Percentiles rank a stretch among this genome's conserved stretches.
phyloP scores from a whole-genome alignment of 2,888 invertebrate genomes.

The Acanthopleura granulata region DNA sequence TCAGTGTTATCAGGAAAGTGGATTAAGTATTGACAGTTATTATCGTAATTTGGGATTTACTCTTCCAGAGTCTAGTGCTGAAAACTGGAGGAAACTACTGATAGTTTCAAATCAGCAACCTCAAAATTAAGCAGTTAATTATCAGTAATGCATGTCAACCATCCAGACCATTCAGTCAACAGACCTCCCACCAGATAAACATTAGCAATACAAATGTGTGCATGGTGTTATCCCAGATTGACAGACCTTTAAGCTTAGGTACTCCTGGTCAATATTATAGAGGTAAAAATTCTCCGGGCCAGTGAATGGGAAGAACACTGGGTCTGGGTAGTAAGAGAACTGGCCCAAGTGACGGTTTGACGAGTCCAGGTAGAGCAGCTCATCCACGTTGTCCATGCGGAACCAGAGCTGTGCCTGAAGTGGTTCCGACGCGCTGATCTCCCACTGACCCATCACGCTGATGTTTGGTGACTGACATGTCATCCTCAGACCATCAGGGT shows the following conservation, averaged over 20 bases:
- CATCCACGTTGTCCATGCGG: slow-evolving; percentile 64
- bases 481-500: slow-evolving; percentile 38
- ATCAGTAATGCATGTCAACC: too few relatives aligned
- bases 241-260: not conserved
- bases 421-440: slow-evolving; percentile 27
- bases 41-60: too few relatives aligned
- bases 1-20: too few relatives aligned
- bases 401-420: slow-evolving; percentile 51
- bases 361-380: slow-evolving; percentile 38
- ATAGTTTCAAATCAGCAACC: too few relatives aligned
- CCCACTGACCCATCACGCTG: slow-evolving; percentile 24
- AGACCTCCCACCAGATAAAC: too few relatives aligned
- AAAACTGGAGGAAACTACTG: too few relatives aligned
- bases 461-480: slow-evolving; percentile 56
- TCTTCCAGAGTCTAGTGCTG: too few relatives aligned
- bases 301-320: slow-evolving; percentile 46
- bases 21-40: too few relatives aligned
- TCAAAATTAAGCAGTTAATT: too few relatives aligned
- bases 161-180: too few relatives aligned
- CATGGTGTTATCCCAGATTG: too few relatives aligned
- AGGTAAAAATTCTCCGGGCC: slow-evolving; percentile 36
- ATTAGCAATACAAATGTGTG: too few relatives aligned
- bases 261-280: slow-evolving; percentile 39
- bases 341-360: slow-evolving; percentile 33
- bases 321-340: slow-evolving; percentile 64